Base-by-base conservation (phyloP, 1,140 invertebrate genomes). In the Aphidius gifuensis region DNA sequence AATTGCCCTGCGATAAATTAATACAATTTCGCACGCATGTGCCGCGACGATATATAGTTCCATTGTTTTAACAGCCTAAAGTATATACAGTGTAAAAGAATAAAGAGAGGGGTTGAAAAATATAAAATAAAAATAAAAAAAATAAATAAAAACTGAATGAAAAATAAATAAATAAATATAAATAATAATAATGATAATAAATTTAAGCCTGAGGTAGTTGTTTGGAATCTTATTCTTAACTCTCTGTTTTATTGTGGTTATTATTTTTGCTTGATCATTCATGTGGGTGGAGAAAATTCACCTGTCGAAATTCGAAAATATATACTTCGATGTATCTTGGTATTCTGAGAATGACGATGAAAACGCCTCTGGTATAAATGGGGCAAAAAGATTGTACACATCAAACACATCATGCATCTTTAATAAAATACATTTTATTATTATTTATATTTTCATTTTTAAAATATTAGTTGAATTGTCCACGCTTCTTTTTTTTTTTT, bases 11-110 rank as follows among this genome's bases (percentile, higher is more conserved):
- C 74, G 70, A 75, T 76, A 76, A 76, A 76, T 76, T 76, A 76
- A 76, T 76, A 75, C 70, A 69, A 76, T 76, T 76, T 76, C 74
- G 71, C 74, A 75, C 74, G 74, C 74, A 76, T 76, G 68, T 76
- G 74, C 71, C 71, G 67, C 73, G 4, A 74, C 67, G 66, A 76
- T 75, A 75, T 76, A 75, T 73, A 75, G 73, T 55, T 60, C 68
- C 73, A 74, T 75, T 75, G 74, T 76, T 72, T 69, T 66, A 62
- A 59, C 50, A 64, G 61, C 60, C 58, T 59, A 61, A 51, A 66
- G 56, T 59, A 64, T 44, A 58, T 56, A 51, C 54, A 39, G 38
- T 3, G 43, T 6, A 47, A 23, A 8, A 45, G 55, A 16, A 16
- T 16, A 16, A 16, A 16, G 16, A 16, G 16, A 16, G 16, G 16